phyloP scores from a whole-genome alignment of 2,113 vertebrate species.

The Pristiophorus japonicus region DNA sequence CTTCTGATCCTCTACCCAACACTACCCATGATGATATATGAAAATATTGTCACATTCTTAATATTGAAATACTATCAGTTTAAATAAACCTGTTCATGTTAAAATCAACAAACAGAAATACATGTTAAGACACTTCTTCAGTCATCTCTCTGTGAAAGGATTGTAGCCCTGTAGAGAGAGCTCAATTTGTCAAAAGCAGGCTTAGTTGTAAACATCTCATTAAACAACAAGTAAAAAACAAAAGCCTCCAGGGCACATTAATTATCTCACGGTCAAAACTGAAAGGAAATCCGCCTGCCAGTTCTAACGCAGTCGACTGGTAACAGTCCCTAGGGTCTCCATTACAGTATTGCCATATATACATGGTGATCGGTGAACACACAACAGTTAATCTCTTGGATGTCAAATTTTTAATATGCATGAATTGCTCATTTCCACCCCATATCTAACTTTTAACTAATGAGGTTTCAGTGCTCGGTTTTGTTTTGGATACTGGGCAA shows the following conservation, averaged over 20 bases:
- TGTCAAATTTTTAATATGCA: constrained; percentile 58
- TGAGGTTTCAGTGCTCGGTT: constrained; percentile 5
- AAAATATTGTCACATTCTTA: constrained; percentile 7
- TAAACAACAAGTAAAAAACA: constrained; percentile 57
- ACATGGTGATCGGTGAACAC: constrained; percentile 62
- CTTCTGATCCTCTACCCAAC: no score
- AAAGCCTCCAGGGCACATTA: constrained; percentile 60
- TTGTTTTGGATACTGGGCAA: not conserved
- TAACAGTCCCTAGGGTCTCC: constrained; percentile 61
- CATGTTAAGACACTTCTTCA: not conserved
- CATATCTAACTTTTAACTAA: constrained; percentile 48
- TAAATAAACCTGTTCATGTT: not conserved
- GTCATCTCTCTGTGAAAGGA: not conserved
- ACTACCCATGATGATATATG: not conserved
- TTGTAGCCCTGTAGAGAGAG: not conserved
- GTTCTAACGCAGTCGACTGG: constrained; percentile 57
- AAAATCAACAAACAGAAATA: not conserved
- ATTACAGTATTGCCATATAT: constrained; percentile 62
- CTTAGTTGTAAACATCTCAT: constrained; percentile 57
- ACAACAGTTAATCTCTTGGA: constrained; percentile 56
- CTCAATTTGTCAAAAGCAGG: constrained; percentile 44
- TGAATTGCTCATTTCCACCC: constrained; percentile 56
- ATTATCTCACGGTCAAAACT: constrained; percentile 65
- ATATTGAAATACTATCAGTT: not conserved
- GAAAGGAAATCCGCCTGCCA: constrained; percentile 52